These are phyloP conservation scores for Pseudomyrmex dendroicus DNA, from an alignment of 1,140 invertebrate species.

Conservation along the genomic window DNA sequence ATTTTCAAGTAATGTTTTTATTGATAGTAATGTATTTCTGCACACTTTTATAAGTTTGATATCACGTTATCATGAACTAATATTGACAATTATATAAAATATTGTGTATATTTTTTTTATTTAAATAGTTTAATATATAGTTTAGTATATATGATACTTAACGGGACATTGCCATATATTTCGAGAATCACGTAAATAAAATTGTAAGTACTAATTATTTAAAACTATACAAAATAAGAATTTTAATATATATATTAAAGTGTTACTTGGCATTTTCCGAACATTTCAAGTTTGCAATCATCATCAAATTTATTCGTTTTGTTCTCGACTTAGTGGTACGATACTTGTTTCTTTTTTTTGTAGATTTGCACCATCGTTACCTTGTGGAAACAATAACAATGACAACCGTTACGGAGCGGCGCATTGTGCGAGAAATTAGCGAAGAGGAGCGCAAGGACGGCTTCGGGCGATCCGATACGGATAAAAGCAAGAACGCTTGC, in stretches of 20 bases:
- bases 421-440: slow-evolving; percentile 86
- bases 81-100: no score
- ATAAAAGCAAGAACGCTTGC: slow-evolving; percentile 46
- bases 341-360: slow-evolving; percentile 50
- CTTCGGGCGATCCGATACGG: slow-evolving; percentile 61
- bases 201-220: no score
- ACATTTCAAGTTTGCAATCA: background rate
- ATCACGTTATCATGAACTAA: no score
- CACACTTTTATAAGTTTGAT: no score
- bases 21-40: no score
- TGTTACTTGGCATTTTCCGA: background rate
- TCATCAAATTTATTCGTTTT: background rate
- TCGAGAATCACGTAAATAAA: no score
- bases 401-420: slow-evolving; percentile 89
- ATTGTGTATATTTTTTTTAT: no score
- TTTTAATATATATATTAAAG: background rate
- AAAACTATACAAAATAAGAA: background rate
- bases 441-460: slow-evolving; percentile 73
- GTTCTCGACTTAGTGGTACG: background rate
- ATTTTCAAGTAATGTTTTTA: background rate
- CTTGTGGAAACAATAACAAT: slow-evolving; percentile 89
- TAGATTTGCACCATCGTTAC: slow-evolving; percentile 86
- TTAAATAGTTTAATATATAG: no score
- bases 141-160: no score
- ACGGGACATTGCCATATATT: no score